Percentiles rank a stretch among this genome's conserved stretches.
Conservation (phyloP, 2,113 vertebrate species). For the Apus apus region DNA sequence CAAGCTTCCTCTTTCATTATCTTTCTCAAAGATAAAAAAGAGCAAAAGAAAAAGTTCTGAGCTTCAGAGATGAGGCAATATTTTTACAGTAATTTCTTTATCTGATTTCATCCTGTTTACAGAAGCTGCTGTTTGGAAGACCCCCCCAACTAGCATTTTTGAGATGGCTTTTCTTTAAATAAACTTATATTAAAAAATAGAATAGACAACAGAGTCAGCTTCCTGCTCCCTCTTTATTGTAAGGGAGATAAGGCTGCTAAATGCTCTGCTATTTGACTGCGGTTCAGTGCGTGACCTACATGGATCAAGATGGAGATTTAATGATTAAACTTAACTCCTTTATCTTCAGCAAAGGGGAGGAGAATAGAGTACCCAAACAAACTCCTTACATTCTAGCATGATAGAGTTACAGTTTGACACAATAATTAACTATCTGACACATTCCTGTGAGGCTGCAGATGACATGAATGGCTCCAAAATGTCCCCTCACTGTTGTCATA, state of each 20-base stretch:
- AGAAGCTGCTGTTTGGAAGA: conserved; percentile 73
- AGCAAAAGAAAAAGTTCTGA: conserved; percentile 75
- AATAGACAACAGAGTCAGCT: background rate
- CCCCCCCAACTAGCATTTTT: background rate
- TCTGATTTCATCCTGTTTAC: conserved; percentile 82
- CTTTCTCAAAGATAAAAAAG: conserved; percentile 90
- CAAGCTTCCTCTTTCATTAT: conserved; percentile 93
- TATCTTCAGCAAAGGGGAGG: conserved; percentile 46
- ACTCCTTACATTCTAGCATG: conserved; percentile 2
- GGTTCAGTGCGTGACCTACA: conserved; percentile 52
- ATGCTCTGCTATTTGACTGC: conserved; percentile 36
- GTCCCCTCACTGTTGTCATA: conserved; percentile 48
- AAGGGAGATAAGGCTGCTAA: conserved; percentile 36
- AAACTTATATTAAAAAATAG: conserved; percentile 52
- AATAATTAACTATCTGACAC: conserved; percentile 78
- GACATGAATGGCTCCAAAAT: conserved; percentile 62
- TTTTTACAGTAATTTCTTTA: conserved; percentile 83
- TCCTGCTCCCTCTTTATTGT: background rate
- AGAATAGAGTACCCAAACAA: conserved; percentile 57
- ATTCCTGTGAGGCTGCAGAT: conserved; percentile 69
- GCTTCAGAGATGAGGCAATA: conserved; percentile 79
- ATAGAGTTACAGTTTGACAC: conserved; percentile 68
- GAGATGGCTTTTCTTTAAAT: conserved; percentile 63
- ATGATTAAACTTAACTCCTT: conserved; percentile 68
- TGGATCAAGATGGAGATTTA: conserved; percentile 68